Evolutionary conservation across 2,797 vertebrate genomes (phyloP).

Genomic region (Rhinophrynus dorsalis): DNA sequence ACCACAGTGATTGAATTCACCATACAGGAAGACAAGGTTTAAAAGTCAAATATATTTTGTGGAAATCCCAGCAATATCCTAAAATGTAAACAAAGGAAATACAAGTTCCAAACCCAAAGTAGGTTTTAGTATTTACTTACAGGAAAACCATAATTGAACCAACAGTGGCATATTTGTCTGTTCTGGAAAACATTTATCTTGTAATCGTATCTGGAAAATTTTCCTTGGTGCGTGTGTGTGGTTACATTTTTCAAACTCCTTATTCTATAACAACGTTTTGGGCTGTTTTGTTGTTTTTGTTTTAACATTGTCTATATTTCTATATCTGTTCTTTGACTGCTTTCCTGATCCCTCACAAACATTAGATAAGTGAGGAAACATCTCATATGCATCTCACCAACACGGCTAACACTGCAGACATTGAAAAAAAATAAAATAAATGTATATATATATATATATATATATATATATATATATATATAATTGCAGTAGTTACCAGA

Average conservation of each 20-base stretch:
- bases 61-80: not conserved
- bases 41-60: constrained; percentile 5
- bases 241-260: no score
- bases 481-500: no score
- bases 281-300: not conserved
- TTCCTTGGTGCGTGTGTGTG: no score
- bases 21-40: not conserved
- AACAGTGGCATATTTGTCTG: not conserved
- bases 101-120: constrained; percentile 22
- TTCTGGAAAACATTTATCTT: not conserved
- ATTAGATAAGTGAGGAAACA: not conserved
- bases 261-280: no score
- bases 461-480: no score
- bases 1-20: not conserved
- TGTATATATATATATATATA: no score
- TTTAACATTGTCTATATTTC: not conserved
- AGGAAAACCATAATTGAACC: constrained; percentile 4
- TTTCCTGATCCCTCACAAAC: not conserved
- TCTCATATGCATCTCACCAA: no score
- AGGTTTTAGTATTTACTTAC: constrained; percentile 1
- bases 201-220: not conserved
- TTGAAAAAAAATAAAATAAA: no score
- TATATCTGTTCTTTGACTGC: not conserved
- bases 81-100: constrained; percentile 2
- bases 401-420: no score